phyloP scores from a whole-genome alignment of 1,140 invertebrate genomes.

The Dendroctonus valens region DNA sequence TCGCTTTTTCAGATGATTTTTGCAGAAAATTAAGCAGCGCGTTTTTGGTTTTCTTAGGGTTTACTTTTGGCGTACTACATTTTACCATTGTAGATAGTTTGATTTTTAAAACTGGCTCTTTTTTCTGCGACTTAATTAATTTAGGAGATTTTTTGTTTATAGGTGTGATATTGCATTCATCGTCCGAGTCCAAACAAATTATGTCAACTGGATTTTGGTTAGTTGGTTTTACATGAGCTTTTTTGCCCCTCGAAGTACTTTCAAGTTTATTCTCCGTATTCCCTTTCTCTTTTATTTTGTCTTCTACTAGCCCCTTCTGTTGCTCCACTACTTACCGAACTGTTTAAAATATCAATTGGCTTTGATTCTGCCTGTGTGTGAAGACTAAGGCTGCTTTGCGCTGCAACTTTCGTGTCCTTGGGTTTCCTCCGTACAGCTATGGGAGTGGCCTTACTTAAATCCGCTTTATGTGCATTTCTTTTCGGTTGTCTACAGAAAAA shows the following conservation, averaged over 20 bases:
- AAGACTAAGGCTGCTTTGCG: too few relatives aligned
- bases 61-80: slow-evolving; percentile 10
- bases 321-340: too few relatives aligned
- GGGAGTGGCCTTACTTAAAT: slow-evolving; percentile 12
- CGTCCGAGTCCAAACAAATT: background rate
- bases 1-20: slow-evolving; percentile 17
- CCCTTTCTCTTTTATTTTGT: background rate
- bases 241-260: background rate
- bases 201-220: background rate
- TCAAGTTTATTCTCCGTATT: background rate
- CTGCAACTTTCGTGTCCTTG: too few relatives aligned
- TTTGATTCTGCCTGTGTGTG: too few relatives aligned
- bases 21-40: slow-evolving; percentile 35
- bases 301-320: too few relatives aligned
- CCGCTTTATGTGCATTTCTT: background rate
- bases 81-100: slow-evolving; percentile 12
- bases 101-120: slow-evolving; percentile 4
- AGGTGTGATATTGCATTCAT: slow-evolving; percentile 1
- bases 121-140: background rate
- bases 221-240: background rate
- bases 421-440: slow-evolving; percentile 26
- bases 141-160: background rate
- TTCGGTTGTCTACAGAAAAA: slow-evolving; percentile 3
- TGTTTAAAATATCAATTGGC: too few relatives aligned
- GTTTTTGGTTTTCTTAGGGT: slow-evolving; percentile 29